Evolutionary conservation across 2,888 invertebrate genomes (phyloP).

Genomic region (Synanthedon tipuliformis): DNA sequence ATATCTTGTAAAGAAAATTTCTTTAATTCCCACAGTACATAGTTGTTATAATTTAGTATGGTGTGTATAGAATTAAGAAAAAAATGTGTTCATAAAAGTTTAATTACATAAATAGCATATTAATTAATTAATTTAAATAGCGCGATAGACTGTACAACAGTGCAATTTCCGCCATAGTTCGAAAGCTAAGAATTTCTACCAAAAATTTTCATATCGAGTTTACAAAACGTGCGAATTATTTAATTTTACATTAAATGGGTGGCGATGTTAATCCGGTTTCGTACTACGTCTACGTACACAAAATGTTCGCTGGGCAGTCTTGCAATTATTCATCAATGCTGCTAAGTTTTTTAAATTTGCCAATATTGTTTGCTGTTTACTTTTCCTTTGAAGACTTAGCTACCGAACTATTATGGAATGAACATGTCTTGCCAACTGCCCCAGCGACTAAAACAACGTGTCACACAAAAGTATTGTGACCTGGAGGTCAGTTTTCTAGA

Average conservation of each 20-base stretch:
- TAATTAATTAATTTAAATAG: constrained; percentile 33
- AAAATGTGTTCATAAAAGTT: constrained; percentile 68
- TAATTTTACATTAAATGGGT: no score
- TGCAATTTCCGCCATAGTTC: constrained; percentile 33
- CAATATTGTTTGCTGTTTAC: no score
- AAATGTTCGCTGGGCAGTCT: no score
- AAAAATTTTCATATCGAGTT: neutral
- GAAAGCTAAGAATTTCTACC: neutral
- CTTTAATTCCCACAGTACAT: constrained; percentile 25
- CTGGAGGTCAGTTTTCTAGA: neutral
- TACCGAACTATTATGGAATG: neutral
- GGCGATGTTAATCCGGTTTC: no score
- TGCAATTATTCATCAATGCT: no score
- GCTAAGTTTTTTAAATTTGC: no score
- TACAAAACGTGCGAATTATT: no score
- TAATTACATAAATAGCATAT: constrained; percentile 55
- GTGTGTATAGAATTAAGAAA: constrained; percentile 59
- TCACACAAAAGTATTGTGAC: no score
- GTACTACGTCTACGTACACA: no score
- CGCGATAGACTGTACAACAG: constrained; percentile 61
- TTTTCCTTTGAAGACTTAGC: neutral
- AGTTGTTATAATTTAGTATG: constrained; percentile 29
- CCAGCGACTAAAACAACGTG: no score
- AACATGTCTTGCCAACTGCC: neutral
- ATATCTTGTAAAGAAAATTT: no score